Percentiles rank a stretch among this genome's conserved stretches.
These are phyloP conservation scores for Metopolophium dirhodum DNA, from an alignment of 1,140 invertebrate genomes.

Conservation along the genomic window DNA sequence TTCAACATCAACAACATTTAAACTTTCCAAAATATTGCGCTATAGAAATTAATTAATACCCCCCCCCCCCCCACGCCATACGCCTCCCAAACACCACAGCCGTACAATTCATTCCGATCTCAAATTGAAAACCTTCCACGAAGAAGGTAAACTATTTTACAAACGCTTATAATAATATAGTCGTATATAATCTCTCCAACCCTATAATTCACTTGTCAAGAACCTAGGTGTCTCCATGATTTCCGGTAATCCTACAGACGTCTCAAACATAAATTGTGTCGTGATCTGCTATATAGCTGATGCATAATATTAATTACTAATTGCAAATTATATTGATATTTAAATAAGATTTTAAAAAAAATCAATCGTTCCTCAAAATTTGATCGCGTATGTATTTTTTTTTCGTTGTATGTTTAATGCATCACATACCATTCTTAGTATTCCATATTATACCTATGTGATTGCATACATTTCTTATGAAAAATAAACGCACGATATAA, in stretches of 20 bases:
- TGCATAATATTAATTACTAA: not conserved
- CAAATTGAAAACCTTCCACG: not conserved
- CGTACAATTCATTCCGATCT: not conserved
- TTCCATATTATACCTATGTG: not conserved
- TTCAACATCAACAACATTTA: not conserved
- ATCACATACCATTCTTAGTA: not conserved
- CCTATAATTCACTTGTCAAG: not conserved
- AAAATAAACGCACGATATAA: not conserved
- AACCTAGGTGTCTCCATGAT: not conserved
- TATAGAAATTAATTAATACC: not conserved
- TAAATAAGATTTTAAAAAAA: not conserved
- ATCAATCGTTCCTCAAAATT: not conserved
- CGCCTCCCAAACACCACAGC: not conserved
- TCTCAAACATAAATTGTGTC: not conserved
- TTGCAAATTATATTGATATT: not conserved
- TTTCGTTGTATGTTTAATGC: not conserved
- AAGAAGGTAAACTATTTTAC: not conserved
- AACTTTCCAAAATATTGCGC: not conserved
- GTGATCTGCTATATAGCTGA: not conserved
- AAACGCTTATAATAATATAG: not conserved
- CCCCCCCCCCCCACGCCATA: rapidly evolving
- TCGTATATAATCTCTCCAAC: not conserved
- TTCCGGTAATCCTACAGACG: not conserved
- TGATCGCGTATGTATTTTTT: not conserved
- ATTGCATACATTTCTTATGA: not conserved